Conservation (phyloP, 1,140 invertebrate genomes). For the Drosophila funebris region DNA sequence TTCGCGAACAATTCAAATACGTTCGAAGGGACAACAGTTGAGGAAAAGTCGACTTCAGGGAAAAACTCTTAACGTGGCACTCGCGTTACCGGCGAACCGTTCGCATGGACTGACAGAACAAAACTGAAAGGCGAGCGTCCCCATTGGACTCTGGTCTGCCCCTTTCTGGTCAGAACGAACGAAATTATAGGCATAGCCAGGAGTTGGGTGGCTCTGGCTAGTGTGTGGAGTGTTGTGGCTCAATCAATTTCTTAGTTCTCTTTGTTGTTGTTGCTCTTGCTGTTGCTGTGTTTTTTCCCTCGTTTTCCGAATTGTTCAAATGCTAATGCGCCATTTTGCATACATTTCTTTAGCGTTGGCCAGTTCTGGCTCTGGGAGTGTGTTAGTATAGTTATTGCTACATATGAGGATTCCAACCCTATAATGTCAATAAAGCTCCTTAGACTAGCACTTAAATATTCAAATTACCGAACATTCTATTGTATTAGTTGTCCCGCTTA, state of each 20-base stretch:
- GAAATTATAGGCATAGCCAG: constrained; percentile 65
- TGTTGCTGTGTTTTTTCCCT: constrained; percentile 36
- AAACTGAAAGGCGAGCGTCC: constrained; percentile 55
- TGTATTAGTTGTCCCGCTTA: background rate
- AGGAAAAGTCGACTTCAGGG: background rate
- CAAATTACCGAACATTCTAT: constrained; percentile 11
- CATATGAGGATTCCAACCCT: background rate
- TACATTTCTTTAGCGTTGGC: constrained; percentile 60
- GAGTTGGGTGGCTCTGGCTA: background rate
- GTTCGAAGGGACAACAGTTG: background rate
- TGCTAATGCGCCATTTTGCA: constrained; percentile 82
- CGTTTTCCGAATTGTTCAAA: constrained; percentile 66
- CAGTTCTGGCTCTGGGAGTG: constrained; percentile 30
- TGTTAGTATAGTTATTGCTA: constrained; percentile 1
- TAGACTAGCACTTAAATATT: constrained; percentile 11
- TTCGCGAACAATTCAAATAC: constrained; percentile 15
- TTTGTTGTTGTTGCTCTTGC: background rate
- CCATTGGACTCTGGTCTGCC: constrained; percentile 14
- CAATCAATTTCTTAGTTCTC: constrained; percentile 61
- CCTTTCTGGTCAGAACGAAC: constrained; percentile 61
- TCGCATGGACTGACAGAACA: constrained; percentile 69
- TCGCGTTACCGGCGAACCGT: constrained; percentile 46
- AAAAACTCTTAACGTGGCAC: background rate
- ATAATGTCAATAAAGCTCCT: constrained; percentile 1
- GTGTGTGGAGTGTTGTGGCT: constrained; percentile 41